Percentiles rank a stretch among this genome's conserved stretches.
phyloP scores from a whole-genome alignment of 2,797 vertebrate genomes.

The Argyrosomus regius region DNA sequence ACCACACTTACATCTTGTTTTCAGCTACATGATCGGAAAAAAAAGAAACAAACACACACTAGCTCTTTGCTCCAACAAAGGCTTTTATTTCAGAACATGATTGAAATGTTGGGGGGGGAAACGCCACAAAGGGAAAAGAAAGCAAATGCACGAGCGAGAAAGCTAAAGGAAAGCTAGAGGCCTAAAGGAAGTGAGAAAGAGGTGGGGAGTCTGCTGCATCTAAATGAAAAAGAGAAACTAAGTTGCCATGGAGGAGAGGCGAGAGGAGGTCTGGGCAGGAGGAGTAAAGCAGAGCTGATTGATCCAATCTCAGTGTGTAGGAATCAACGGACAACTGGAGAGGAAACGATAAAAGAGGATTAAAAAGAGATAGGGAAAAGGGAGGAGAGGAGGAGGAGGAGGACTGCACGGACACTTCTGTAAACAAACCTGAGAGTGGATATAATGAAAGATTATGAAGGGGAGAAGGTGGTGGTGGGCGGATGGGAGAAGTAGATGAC shows the following conservation, averaged over 20 bases:
- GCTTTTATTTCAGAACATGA: slow-evolving; percentile 62
- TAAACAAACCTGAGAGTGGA: slow-evolving; percentile 73
- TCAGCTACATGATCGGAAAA: slow-evolving; percentile 40
- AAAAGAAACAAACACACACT: slow-evolving; percentile 26
- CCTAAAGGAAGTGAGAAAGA: slow-evolving; percentile 40
- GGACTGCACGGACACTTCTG: slow-evolving; percentile 54
- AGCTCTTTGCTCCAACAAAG: slow-evolving; percentile 43
- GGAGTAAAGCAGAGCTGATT: slow-evolving; percentile 61
- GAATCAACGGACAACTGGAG: slow-evolving; percentile 63
- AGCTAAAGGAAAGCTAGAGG: slow-evolving; percentile 18
- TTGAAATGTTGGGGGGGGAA: slow-evolving; percentile 58
- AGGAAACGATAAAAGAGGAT: slow-evolving; percentile 67
- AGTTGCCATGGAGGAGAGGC: slow-evolving; percentile 33
- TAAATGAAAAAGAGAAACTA: slow-evolving; percentile 62
- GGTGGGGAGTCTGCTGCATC: slow-evolving; percentile 48
- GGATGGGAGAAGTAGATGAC: slow-evolving; percentile 48
- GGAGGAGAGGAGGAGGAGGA: slow-evolving; percentile 46
- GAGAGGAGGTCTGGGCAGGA: slow-evolving; percentile 37
- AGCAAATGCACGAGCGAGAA: slow-evolving; percentile 33
- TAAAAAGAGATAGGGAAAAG: slow-evolving; percentile 60
- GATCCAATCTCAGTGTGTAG: slow-evolving; percentile 71
- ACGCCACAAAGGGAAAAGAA: slow-evolving; percentile 30
- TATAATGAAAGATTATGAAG: slow-evolving; percentile 77
- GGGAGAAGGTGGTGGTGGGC: slow-evolving; percentile 41
- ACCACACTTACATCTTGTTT: slow-evolving; percentile 34